phyloP scores from a whole-genome alignment of 2,888 invertebrate species.

The Acanthacorydalis orientalis region DNA sequence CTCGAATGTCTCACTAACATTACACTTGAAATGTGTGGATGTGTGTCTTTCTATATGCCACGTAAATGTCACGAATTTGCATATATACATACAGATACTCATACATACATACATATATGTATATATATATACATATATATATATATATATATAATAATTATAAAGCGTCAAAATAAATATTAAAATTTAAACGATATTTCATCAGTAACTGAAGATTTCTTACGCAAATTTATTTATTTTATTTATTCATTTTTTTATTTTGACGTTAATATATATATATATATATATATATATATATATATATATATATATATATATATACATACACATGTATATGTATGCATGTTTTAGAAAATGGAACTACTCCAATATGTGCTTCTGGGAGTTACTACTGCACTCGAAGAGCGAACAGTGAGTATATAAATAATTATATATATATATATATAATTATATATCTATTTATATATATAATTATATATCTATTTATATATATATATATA shows the following conservation, averaged over 20 bases:
- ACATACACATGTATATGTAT: not conserved
- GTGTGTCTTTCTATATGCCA: constrained; percentile 15
- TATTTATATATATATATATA: constrained; percentile 1
- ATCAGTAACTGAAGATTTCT: no score
- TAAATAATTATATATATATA: constrained; percentile 1
- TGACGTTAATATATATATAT: no score
- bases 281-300: not conserved
- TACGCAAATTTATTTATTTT: no score
- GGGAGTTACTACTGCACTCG: not conserved
- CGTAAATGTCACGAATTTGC: constrained; percentile 15
- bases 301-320: not conserved
- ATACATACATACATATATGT: not conserved
- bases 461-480: constrained; percentile 3
- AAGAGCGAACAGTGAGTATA: not conserved
- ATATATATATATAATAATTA: not conserved
- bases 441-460: constrained; percentile 1
- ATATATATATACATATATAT: not conserved
- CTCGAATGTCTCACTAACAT: constrained; percentile 15
- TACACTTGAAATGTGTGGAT: constrained; percentile 13
- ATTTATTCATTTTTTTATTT: no score
- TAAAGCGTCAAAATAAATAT: no score
- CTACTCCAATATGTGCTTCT: not conserved
- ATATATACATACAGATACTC: not conserved
- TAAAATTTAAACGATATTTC: no score
- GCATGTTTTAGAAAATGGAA: not conserved